Conservation (phyloP, 2,888 invertebrate species). For the Melikaiella ostensackeni region DNA sequence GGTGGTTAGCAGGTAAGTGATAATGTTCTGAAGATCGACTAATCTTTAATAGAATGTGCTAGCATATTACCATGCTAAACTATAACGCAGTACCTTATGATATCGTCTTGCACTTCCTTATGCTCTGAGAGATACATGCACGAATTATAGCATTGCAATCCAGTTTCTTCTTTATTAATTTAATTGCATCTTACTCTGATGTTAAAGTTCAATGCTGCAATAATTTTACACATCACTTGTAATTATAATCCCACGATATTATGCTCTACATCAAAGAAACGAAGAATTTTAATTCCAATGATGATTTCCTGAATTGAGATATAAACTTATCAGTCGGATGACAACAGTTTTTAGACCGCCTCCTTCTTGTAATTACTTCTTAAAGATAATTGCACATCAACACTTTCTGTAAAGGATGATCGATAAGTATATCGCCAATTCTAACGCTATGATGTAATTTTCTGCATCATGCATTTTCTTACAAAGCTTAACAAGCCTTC, state of each 20-base stretch:
- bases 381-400: background rate
- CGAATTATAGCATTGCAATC: slow-evolving; percentile 18
- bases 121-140: background rate
- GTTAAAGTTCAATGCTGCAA: slow-evolving; percentile 3
- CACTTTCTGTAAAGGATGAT: background rate
- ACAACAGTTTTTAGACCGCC: background rate
- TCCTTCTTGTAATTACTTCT: background rate
- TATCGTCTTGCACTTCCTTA: background rate
- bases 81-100: background rate
- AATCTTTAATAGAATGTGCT: slow-evolving; percentile 1
- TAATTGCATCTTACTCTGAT: slow-evolving; percentile 18
- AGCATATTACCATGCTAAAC: background rate
- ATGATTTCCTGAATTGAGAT: slow-evolving; percentile 1
- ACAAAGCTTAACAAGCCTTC: background rate
- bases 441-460: background rate
- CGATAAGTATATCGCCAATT: background rate
- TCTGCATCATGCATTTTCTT: background rate
- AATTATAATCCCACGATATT: background rate
- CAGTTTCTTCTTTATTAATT: slow-evolving; percentile 9
- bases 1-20: slow-evolving; percentile 2
- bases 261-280: background rate
- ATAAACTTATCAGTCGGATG: background rate
- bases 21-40: background rate
- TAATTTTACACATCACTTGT: slow-evolving; percentile 7
- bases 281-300: background rate